Conservation (phyloP, 2,888 invertebrate genomes). For the Erebia aethiops region DNA sequence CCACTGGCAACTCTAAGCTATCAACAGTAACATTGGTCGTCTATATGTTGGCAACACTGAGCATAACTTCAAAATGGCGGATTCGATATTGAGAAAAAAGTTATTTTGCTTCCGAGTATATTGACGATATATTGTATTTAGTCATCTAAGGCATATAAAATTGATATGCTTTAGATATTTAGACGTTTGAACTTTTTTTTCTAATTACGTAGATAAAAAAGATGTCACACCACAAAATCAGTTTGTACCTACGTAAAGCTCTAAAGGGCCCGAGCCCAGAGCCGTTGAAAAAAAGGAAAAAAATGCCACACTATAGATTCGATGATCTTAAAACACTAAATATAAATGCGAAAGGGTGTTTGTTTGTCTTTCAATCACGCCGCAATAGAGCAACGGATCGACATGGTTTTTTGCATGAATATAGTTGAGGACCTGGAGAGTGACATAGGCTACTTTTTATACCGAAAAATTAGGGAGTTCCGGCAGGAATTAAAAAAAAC, state of each 20-base stretch:
- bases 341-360: too few species aligned
- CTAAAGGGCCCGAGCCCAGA: too few species aligned
- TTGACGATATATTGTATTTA: neutral
- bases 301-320: neutral
- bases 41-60: slow-evolving; percentile 57
- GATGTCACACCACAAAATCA: neutral
- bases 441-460: too few species aligned
- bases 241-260: neutral
- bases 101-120: too few species aligned
- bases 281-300: neutral
- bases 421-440: too few species aligned
- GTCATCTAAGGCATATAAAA: neutral
- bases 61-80: slow-evolving; percentile 26
- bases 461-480: too few species aligned
- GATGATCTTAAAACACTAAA: neutral
- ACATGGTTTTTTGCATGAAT: too few species aligned
- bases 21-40: slow-evolving; percentile 55
- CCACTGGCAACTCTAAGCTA: slow-evolving; percentile 47
- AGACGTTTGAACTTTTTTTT: neutral
- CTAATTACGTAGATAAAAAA: neutral
- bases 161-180: slow-evolving; percentile 5
- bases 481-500: too few species aligned
- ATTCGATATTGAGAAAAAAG: neutral
- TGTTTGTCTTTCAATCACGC: too few species aligned
- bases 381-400: too few species aligned